Evolutionary conservation across 2,797 vertebrate genomes (phyloP).

Genomic region (Tiaroga cobitis): DNA sequence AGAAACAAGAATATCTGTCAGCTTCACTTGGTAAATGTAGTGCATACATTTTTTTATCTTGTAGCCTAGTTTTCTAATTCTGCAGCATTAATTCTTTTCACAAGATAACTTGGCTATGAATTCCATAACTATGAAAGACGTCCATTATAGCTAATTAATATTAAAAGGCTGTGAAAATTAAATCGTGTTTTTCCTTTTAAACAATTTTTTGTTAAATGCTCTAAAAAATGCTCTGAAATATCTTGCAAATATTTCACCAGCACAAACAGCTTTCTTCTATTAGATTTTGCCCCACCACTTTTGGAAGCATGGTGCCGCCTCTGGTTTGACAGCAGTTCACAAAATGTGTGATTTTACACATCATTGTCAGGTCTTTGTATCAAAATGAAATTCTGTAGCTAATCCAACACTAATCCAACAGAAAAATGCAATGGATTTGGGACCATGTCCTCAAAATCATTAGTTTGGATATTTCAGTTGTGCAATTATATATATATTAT

Average conservation of each 20-base stretch:
- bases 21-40: background rate
- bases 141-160: background rate
- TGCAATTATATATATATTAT: too few species aligned
- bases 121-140: background rate
- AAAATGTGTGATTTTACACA: slow-evolving; percentile 11
- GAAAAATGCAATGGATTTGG: background rate
- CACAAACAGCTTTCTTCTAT: slow-evolving; percentile 16
- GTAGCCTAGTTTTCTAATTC: background rate
- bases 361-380: slow-evolving; percentile 6
- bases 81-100: background rate
- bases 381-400: slow-evolving; percentile 3
- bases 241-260: slow-evolving; percentile 20
- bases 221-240: background rate
- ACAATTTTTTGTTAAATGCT: background rate
- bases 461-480: background rate
- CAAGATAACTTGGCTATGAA: background rate
- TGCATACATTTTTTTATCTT: background rate
- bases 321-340: slow-evolving; percentile 4
- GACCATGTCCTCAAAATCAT: slow-evolving; percentile 19
- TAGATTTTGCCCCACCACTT: background rate
- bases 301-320: background rate
- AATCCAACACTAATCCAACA: slow-evolving; percentile 12
- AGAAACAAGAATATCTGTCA: background rate
- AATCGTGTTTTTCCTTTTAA: background rate
- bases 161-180: background rate